Base-by-base conservation (phyloP, 2,888 invertebrate genomes). In the Nasonia oneida region DNA sequence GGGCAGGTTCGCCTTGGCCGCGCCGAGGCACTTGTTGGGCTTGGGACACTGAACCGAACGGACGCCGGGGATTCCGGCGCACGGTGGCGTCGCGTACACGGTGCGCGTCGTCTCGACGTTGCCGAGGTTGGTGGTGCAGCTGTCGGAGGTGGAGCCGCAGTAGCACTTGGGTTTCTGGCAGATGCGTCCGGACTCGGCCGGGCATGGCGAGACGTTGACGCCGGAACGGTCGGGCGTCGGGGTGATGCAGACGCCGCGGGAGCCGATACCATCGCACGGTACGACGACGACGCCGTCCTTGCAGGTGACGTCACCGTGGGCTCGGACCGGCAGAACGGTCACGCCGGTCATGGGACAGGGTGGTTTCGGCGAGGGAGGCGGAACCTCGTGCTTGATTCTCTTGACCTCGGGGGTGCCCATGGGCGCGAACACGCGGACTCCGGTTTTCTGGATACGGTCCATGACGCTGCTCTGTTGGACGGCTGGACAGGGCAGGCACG, bases 221-320 rank as follows among this genome's bases (percentile, higher is more conserved):
- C 92, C 92, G 0, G 91, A 90, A 37, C 92, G 90, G 77, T 93
- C 92, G 0, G 90, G 78, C 3, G 91, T 92, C 1, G 93, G 91
- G 0, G 90, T 88, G 1, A 93, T 90, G 88, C 91, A 92, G 3
- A 93, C 88, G 3, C 93, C 93, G 0, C 90, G 87, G 0, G 88
- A 88, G 8, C 90, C 89, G 64, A 92, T 92, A 23, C 89, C 91
- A 5, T 91, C 90, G 86, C 92, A 92, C 0, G 93, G 93, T 3
- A 93, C 90, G 12, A 93, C 89, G 0, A 93, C 93, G 0, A 93
- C 91, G 0, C 93, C 93, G 3, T 91, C 90, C 47, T 92, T 92
- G 33, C 89, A 89, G 3, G 90, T 92, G 0, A 88, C 85, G n/a
- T 91, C 90, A 0, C 91, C 91, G 47, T 90, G 90, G 15, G 92